Percentiles rank a stretch among this genome's conserved stretches.
phyloP scores from a whole-genome alignment of 1,140 invertebrate species.

The Drosophila sechellia region DNA sequence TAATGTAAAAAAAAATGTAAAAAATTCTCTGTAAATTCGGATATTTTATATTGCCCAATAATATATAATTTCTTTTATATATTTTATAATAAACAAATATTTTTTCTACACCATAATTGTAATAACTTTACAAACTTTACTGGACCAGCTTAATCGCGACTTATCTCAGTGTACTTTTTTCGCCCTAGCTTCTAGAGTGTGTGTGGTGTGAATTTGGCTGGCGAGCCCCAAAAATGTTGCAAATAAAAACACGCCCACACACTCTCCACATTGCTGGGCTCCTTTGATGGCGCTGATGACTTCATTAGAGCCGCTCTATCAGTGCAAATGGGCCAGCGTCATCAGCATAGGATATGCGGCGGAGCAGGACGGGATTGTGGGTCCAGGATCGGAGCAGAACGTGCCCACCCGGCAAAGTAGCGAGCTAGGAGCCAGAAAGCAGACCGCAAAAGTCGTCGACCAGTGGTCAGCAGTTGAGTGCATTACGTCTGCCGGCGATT shows the following conservation, averaged over 20 bases:
- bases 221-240: constrained; percentile 51
- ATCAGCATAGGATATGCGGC: constrained; percentile 47
- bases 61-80: no score
- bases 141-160: no score
- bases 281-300: constrained; percentile 75
- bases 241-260: constrained; percentile 68
- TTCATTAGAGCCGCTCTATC: constrained; percentile 80
- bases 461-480: constrained; percentile 61
- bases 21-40: no score
- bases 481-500: constrained; percentile 65
- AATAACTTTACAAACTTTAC: no score
- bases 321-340: constrained; percentile 67
- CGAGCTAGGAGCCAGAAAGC: constrained; percentile 33
- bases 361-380: background rate
- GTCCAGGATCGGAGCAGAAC: constrained; percentile 7
- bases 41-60: no score
- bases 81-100: no score
- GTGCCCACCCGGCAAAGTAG: constrained; percentile 17
- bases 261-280: constrained; percentile 28
- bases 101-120: no score
- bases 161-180: background rate
- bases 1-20: no score
- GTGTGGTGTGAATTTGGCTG: constrained; percentile 22
- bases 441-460: constrained; percentile 67
- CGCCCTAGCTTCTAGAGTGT: background rate